Conservation (phyloP, 2,797 vertebrate species). For the Pempheris klunzingeri region DNA sequence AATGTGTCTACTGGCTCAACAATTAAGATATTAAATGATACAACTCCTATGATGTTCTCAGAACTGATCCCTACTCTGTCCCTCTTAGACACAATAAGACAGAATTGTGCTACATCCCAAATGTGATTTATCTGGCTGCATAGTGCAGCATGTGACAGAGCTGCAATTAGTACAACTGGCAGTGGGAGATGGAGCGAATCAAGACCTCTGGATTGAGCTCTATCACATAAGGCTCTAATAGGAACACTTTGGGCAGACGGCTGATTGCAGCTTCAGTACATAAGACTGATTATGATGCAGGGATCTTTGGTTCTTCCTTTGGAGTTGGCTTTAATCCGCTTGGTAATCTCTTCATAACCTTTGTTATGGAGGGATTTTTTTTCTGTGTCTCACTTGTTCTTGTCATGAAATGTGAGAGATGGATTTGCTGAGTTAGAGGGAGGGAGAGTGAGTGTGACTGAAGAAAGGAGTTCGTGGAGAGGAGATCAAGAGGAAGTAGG, state of each 20-base stretch:
- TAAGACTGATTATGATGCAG: constrained; percentile 56
- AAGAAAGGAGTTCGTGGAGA: constrained; percentile 29
- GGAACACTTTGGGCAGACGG: constrained; percentile 46
- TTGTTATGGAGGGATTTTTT: constrained; percentile 42
- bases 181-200: constrained; percentile 50
- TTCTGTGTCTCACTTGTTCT: constrained; percentile 36
- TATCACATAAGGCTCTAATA: constrained; percentile 56
- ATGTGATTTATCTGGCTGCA: constrained; percentile 57
- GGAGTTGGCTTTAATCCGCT: constrained; percentile 62
- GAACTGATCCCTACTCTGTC: constrained; percentile 38
- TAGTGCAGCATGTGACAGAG: constrained; percentile 32
- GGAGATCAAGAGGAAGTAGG: constrained; percentile 37
- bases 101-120: constrained; percentile 54
- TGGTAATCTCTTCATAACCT: constrained; percentile 67
- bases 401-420: constrained; percentile 43
- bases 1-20: constrained; percentile 38
- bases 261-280: constrained; percentile 47
- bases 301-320: constrained; percentile 53
- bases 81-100: constrained; percentile 50
- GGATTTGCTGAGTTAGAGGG: constrained; percentile 41
- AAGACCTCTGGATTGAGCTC: constrained; percentile 62
- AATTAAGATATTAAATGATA: constrained; percentile 63
- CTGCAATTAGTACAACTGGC: constrained; percentile 58
- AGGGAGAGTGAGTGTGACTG: constrained; percentile 17
- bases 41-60: constrained; percentile 49